These are phyloP conservation scores for Diorhabda sublineata DNA, from an alignment of 1,140 invertebrate genomes.

Conservation along the genomic window DNA sequence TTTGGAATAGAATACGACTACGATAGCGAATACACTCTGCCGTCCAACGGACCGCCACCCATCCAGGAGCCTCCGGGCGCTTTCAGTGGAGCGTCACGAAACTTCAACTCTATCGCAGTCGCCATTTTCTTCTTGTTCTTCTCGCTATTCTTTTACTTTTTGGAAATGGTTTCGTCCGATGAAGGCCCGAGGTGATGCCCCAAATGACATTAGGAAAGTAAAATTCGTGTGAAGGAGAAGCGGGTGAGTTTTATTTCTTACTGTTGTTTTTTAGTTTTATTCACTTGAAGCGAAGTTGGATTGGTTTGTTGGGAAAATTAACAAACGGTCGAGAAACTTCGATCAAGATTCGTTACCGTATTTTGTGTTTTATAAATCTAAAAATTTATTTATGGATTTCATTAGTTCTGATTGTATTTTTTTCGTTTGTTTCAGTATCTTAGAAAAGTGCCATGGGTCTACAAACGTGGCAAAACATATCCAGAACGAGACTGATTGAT, in stretches of 20 bases:
- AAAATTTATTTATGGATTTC: too few species aligned
- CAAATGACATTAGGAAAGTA: slow-evolving; percentile 23
- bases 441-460: slow-evolving; percentile 7
- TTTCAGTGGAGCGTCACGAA: slow-evolving; percentile 31
- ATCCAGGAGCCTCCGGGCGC: slow-evolving; percentile 42
- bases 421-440: slow-evolving; percentile 10
- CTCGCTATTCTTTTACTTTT: neutral
- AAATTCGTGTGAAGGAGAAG: slow-evolving; percentile 5
- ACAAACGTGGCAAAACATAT: slow-evolving; percentile 29
- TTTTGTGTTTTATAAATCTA: too few species aligned
- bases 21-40: slow-evolving; percentile 41
- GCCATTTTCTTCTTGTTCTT: slow-evolving; percentile 6
- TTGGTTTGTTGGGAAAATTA: neutral
- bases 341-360: too few species aligned
- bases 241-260: neutral
- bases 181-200: slow-evolving; percentile 17
- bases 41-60: slow-evolving; percentile 41
- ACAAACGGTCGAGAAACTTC: neutral
- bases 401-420: neutral
- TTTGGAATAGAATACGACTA: slow-evolving; percentile 39
- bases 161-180: neutral
- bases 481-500: slow-evolving; percentile 30
- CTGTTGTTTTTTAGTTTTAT: slow-evolving; percentile 4
- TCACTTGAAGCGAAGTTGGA: neutral
- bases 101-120: neutral